Evolutionary conservation across 1,140 invertebrate species (phyloP), one percentile per base, ranked within the genome.

Genomic region (Pararge aegeria): DNA sequence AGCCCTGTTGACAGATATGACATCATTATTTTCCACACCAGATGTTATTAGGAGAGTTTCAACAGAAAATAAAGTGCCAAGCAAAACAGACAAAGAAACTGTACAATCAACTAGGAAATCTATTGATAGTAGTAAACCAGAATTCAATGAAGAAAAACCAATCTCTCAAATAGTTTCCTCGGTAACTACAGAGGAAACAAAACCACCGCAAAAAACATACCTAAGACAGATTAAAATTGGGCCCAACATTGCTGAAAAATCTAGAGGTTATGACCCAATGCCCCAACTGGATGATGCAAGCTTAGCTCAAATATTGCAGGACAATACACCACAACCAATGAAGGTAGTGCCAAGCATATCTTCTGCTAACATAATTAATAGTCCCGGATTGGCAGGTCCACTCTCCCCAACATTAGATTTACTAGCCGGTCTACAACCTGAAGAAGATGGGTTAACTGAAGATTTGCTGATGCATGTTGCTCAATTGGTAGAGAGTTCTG

Each of bases 1-100:
- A 1, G 92, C 92, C 44, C 74, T 92, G 52, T 86, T 93, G 54
- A 93, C 92, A 65, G 92, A 92, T 74, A 92, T 92, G 88, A 94
- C 92, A 18, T 92, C 93, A 38, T 71, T 96, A 21, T 95, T 95
- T 74, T 95, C 94, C 10, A 93, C 94, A 40, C 95, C 95, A 6
- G 95, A 95, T 90, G 94, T 95, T 57, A 95, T 96, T 49, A 90
- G 94, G 65, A 91, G 94, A 64, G 93, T 95, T 5, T 91, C 90
- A 10, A 89, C 86, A 54, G 90, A 91, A 61, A 73, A 68, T 55
- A 73, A 94, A 63, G 24, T 67, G 24, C 76, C 80, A 21, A 62
- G 63, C 42, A 83, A 82, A 68, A 54, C 64, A 62, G 83, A 86
- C 15, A 83, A 80, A 67, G 76, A 79, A 68, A 12, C 59, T 27